phyloP scores from a whole-genome alignment of 2,888 invertebrate species.

The Amblyjoppa proteus region DNA sequence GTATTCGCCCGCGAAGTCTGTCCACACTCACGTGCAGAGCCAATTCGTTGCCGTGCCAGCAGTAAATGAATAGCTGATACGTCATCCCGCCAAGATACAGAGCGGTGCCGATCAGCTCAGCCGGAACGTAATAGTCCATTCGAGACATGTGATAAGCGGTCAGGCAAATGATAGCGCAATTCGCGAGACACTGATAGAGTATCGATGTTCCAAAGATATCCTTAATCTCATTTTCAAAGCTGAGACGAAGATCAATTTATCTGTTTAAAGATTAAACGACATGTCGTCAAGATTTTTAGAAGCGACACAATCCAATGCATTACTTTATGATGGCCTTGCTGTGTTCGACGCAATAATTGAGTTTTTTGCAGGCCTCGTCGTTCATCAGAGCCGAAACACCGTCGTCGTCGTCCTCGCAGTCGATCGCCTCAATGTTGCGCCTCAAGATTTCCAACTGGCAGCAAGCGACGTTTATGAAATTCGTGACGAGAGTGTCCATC shows the following conservation, averaged over 20 bases:
- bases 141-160: slow-evolving; percentile 76
- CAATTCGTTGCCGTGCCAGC: slow-evolving; percentile 80
- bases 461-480: slow-evolving; percentile 75
- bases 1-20: background rate
- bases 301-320: background rate
- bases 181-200: slow-evolving; percentile 75
- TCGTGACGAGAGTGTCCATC: slow-evolving; percentile 76
- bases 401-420: slow-evolving; percentile 5
- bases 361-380: slow-evolving; percentile 48
- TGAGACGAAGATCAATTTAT: slow-evolving; percentile 56
- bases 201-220: slow-evolving; percentile 75
- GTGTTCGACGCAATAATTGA: slow-evolving; percentile 72
- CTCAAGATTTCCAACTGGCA: slow-evolving; percentile 77
- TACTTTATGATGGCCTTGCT: slow-evolving; percentile 74
- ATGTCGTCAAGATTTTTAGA: background rate
- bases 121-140: slow-evolving; percentile 74
- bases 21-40: slow-evolving; percentile 74
- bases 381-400: background rate
- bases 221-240: slow-evolving; percentile 75
- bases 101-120: slow-evolving; percentile 74
- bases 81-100: slow-evolving; percentile 76
- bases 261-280: background rate
- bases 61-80: slow-evolving; percentile 79
- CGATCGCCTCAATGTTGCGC: slow-evolving; percentile 70
- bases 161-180: slow-evolving; percentile 77